These are phyloP conservation scores for Goniozus legneri DNA, from an alignment of 1,140 invertebrate genomes.

Conservation along the genomic window DNA sequence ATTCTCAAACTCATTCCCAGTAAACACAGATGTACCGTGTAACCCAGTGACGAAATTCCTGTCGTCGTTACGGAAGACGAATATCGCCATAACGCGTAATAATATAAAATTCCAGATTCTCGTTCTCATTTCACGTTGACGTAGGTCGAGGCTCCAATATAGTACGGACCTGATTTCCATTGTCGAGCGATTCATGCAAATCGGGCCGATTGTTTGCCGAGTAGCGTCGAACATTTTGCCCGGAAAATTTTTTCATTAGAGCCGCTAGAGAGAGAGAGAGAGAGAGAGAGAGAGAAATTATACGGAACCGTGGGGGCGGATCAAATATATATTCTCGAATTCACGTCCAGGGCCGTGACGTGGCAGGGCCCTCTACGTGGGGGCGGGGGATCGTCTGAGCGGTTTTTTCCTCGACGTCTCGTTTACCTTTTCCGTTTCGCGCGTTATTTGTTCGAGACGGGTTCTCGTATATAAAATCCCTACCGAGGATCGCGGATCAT, in stretches of 20 bases:
- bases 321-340: too few species aligned
- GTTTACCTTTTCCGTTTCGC: background rate
- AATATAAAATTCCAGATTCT: background rate
- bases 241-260: background rate
- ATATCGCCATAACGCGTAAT: background rate
- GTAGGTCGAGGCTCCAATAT: background rate
- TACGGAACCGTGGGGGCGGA: too few species aligned
- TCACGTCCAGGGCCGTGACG: too few species aligned
- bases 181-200: background rate
- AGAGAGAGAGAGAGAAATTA: too few species aligned
- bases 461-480: too few species aligned
- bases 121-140: background rate
- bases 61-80: background rate
- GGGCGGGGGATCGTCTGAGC: background rate
- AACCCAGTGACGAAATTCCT: background rate
- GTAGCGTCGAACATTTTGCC: too few species aligned
- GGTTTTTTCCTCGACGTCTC: background rate
- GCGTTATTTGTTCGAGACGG: too few species aligned
- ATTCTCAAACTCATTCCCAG: background rate
- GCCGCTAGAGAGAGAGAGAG: background rate
- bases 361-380: too few species aligned
- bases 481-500: too few species aligned
- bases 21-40: background rate
- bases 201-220: too few species aligned
- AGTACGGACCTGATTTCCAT: background rate